phyloP scores from a whole-genome alignment of 2,888 invertebrate genomes.

The Mantis religiosa region DNA sequence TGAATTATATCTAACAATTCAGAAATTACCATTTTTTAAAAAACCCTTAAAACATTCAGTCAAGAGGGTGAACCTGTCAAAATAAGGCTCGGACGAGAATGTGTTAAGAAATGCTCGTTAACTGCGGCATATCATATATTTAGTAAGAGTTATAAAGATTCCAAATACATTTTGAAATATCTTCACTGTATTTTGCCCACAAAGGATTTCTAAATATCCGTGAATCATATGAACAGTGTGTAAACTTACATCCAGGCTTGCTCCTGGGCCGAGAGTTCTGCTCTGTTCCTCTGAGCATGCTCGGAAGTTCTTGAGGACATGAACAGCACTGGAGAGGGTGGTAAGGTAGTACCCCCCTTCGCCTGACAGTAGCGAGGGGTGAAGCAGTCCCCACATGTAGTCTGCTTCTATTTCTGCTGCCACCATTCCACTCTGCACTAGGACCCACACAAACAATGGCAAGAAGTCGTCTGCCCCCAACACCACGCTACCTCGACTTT shows the following conservation, averaged over 20 bases:
- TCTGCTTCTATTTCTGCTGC: slow-evolving; percentile 94
- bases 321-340: slow-evolving; percentile 87
- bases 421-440: slow-evolving; percentile 84
- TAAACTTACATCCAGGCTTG: slow-evolving; percentile 42
- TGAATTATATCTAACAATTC: too few species aligned
- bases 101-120: too few species aligned
- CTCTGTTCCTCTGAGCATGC: slow-evolving; percentile 32
- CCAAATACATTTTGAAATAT: too few species aligned
- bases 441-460: slow-evolving; percentile 86
- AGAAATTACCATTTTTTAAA: too few species aligned
- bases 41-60: too few species aligned
- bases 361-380: slow-evolving; percentile 83
- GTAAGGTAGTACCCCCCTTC: slow-evolving; percentile 95
- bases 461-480: slow-evolving; percentile 86
- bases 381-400: slow-evolving; percentile 90
- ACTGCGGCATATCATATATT: too few species aligned
- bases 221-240: too few species aligned
- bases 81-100: too few species aligned
- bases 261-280: slow-evolving; percentile 40
- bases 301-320: slow-evolving; percentile 72
- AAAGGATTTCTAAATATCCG: too few species aligned
- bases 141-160: too few species aligned
- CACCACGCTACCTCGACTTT: slow-evolving; percentile 48
- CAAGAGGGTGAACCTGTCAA: too few species aligned
- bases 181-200: too few species aligned